Percentiles rank a stretch among this genome's conserved stretches.
Evolutionary conservation across 2,888 invertebrate genomes (phyloP).

Genomic region (Tetragonisca angustula): DNA sequence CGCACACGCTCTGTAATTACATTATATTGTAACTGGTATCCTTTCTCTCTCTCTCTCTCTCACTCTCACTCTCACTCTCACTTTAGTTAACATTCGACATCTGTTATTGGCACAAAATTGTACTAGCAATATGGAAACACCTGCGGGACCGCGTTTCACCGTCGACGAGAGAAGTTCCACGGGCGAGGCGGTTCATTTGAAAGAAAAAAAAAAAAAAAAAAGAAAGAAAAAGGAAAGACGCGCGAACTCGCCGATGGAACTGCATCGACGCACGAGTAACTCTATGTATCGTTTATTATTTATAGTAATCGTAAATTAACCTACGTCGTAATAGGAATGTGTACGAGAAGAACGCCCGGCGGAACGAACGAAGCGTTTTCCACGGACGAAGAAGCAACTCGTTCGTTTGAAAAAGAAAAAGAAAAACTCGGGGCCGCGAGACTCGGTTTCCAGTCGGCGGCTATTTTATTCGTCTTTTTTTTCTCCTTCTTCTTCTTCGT

Average conservation of each 20-base stretch:
- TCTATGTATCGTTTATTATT: slow-evolving; percentile 56
- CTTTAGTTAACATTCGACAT: slow-evolving; percentile 67
- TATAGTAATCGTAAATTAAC: slow-evolving; percentile 67
- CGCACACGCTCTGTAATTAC: slow-evolving; percentile 43
- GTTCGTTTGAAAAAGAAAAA: slow-evolving; percentile 47
- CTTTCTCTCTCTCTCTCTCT: slow-evolving; percentile 29
- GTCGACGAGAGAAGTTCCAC: slow-evolving; percentile 35
- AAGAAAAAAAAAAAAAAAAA: too few relatives aligned
- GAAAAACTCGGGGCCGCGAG: slow-evolving; percentile 1
- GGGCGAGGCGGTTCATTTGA: not conserved
- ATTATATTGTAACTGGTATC: slow-evolving; percentile 49
- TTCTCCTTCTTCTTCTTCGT: not conserved
- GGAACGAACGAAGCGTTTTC: slow-evolving; percentile 1
- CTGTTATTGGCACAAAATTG: slow-evolving; percentile 83
- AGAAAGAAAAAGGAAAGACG: not conserved
- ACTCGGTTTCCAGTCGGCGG: not conserved
- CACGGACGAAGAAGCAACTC: slow-evolving; percentile 29
- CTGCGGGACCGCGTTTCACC: slow-evolving; percentile 54
- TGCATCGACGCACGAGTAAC: slow-evolving; percentile 35
- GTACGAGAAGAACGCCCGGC: slow-evolving; percentile 52
- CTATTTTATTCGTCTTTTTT: slow-evolving; percentile 26
- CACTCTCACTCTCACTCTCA: not conserved
- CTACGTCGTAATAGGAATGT: slow-evolving; percentile 72
- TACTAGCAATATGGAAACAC: slow-evolving; percentile 79
- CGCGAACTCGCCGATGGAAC: slow-evolving; percentile 8